Evolutionary conservation across 2,113 vertebrate species (phyloP).

Genomic region (Excalfactoria chinensis): DNA sequence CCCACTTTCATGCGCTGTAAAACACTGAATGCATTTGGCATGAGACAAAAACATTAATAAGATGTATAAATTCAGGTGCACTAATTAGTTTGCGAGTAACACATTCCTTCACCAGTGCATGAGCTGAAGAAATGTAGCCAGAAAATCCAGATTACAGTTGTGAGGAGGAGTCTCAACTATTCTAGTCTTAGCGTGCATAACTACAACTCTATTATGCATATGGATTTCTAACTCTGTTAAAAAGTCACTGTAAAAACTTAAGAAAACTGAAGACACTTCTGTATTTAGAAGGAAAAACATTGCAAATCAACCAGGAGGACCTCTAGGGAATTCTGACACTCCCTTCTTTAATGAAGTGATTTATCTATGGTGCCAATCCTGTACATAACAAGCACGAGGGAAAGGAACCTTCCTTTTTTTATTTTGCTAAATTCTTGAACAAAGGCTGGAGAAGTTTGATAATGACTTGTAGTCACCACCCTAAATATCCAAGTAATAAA

Average conservation of each 20-base stretch:
- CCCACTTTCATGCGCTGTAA: background rate
- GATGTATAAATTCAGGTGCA: conserved; percentile 1
- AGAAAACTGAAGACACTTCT: background rate
- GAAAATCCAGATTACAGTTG: background rate
- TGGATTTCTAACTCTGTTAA: background rate
- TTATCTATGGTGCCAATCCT: background rate
- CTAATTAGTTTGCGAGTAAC: conserved; percentile 31
- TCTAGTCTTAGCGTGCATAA: conserved; percentile 36
- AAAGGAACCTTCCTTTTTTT: background rate
- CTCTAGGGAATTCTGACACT: background rate
- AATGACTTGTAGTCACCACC: conserved; percentile 22
- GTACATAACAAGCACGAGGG: background rate
- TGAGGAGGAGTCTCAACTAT: conserved; percentile 32
- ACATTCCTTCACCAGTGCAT: background rate
- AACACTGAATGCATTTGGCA: conserved; percentile 17
- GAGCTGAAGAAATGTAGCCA: conserved; percentile 36
- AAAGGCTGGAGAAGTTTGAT: background rate
- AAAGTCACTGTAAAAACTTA: background rate
- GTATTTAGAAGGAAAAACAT: background rate
- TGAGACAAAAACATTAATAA: conserved; percentile 47
- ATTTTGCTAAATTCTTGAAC: background rate
- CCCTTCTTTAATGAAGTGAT: background rate
- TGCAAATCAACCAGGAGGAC: rapidly evolving
- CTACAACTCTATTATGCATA: background rate
- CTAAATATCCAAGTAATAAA: conserved; percentile 34